phyloP scores from a whole-genome alignment of 1,140 invertebrate genomes.

The Ericerus pela region DNA sequence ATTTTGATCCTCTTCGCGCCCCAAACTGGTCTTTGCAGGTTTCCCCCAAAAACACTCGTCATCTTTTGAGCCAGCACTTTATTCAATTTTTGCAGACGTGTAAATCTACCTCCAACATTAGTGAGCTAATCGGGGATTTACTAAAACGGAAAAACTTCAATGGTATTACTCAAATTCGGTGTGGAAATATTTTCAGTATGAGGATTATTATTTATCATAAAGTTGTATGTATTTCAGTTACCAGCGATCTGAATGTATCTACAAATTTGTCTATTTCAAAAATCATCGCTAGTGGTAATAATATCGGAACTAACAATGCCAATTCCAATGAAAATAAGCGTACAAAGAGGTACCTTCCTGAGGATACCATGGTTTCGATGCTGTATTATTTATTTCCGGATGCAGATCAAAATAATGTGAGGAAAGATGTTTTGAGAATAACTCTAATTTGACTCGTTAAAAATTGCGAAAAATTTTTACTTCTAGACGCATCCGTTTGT shows the following conservation, averaged over 20 bases:
- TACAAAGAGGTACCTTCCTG: slow-evolving; percentile 36
- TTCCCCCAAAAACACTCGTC: not conserved
- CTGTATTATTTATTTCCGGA: slow-evolving; percentile 81
- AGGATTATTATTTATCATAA: not conserved
- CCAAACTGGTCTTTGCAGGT: slow-evolving; percentile 57
- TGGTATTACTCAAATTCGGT: not conserved
- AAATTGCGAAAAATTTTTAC: slow-evolving; percentile 7
- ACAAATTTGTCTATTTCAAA: not conserved
- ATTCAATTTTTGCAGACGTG: not conserved
- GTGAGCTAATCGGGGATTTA: not conserved
- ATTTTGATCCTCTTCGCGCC: slow-evolving; percentile 73
- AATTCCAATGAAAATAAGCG: not conserved
- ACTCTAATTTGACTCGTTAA: not conserved
- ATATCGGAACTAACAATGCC: not conserved
- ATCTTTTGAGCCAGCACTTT: not conserved
- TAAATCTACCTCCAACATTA: not conserved
- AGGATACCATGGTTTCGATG: slow-evolving; percentile 57
- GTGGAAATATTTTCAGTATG: not conserved
- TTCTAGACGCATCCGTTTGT: slow-evolving; percentile 32
- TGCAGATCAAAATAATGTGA: slow-evolving; percentile 48
- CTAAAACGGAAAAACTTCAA: slow-evolving; percentile 1
- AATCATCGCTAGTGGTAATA: not conserved
- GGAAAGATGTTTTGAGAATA: slow-evolving; percentile 14
- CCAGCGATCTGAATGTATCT: not conserved
- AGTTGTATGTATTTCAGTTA: not conserved